A percentile compares a stretch with the other conserved stretches of the same genome.
Evolutionary conservation across 2,797 vertebrate genomes (phyloP).

Genomic region (Podarcis siculus): DNA sequence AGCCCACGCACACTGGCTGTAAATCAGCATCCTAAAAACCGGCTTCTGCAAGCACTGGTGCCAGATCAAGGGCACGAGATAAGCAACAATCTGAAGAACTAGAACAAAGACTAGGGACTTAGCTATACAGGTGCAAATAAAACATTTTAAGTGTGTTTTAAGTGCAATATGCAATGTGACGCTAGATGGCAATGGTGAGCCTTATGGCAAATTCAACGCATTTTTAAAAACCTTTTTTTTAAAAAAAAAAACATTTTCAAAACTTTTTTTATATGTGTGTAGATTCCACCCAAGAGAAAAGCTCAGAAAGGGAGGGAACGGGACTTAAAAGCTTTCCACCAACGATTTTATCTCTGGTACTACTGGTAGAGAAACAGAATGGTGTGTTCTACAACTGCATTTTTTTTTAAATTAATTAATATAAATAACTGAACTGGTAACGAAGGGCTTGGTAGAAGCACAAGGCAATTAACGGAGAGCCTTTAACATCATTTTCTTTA

Average conservation of each 20-base stretch:
- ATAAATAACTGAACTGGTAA: no score
- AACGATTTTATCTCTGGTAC: background rate
- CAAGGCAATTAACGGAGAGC: background rate
- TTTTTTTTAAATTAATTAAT: no score
- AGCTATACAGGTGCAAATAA: no score
- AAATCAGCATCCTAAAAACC: accelerated
- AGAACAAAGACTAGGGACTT: background rate
- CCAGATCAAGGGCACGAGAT: background rate
- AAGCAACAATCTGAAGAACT: background rate
- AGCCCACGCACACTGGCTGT: background rate
- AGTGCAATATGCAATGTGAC: no score
- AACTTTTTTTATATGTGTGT: no score
- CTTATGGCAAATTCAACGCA: no score
- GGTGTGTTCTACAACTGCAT: no score
- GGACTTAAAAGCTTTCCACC: background rate
- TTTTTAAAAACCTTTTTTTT: no score
- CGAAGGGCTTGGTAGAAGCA: background rate
- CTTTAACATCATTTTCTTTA: background rate
- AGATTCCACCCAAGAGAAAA: background rate
- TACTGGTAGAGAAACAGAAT: background rate
- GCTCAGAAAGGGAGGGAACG: background rate
- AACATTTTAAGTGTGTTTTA: no score
- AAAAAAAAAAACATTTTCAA: no score
- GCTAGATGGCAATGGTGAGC: no score
- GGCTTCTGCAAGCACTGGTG: background rate